These are phyloP conservation scores for Drosophila mettleri DNA, from an alignment of 2,888 invertebrate genomes.

Conservation along the genomic window DNA sequence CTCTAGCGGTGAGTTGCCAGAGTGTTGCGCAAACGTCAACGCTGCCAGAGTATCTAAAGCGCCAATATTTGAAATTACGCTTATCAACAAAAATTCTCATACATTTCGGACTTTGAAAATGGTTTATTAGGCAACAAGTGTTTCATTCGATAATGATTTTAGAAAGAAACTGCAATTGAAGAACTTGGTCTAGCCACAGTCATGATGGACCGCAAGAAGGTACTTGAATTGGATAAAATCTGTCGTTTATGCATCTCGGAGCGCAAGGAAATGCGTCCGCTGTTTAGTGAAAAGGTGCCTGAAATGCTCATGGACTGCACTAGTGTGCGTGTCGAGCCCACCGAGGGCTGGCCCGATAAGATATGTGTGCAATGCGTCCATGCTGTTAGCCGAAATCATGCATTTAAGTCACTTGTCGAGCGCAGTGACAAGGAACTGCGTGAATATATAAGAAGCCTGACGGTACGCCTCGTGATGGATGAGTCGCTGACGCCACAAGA, in stretches of 20 bases:
- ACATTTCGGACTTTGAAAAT: slow-evolving; percentile 15
- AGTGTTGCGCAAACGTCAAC: slow-evolving; percentile 23
- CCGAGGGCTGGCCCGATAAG: slow-evolving; percentile 87
- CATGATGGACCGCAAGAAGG: slow-evolving; percentile 84
- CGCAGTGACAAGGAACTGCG: slow-evolving; percentile 87
- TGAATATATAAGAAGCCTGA: slow-evolving; percentile 85
- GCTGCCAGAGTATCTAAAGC: slow-evolving; percentile 41
- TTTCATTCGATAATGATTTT: not conserved
- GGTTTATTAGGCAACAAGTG: slow-evolving; percentile 32
- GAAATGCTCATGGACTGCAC: slow-evolving; percentile 89
- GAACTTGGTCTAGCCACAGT: slow-evolving; percentile 7
- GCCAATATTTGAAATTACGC: slow-evolving; percentile 30
- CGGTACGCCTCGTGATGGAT: slow-evolving; percentile 83
- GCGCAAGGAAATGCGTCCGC: slow-evolving; percentile 88
- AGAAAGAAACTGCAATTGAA: slow-evolving; percentile 17
- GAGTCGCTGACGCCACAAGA: slow-evolving; percentile 65
- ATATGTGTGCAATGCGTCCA: slow-evolving; percentile 88
- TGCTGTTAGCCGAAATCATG: slow-evolving; percentile 88
- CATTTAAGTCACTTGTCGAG: slow-evolving; percentile 88
- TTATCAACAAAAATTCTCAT: slow-evolving; percentile 48
- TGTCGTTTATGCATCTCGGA: slow-evolving; percentile 88
- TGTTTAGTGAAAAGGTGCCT: slow-evolving; percentile 88
- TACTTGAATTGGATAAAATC: slow-evolving; percentile 87
- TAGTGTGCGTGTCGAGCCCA: slow-evolving; percentile 87
- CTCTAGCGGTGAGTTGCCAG: slow-evolving; percentile 36